These are phyloP conservation scores for Tringa solitaria DNA, from an alignment of 2,113 vertebrate genomes.

Conservation along the genomic window DNA sequence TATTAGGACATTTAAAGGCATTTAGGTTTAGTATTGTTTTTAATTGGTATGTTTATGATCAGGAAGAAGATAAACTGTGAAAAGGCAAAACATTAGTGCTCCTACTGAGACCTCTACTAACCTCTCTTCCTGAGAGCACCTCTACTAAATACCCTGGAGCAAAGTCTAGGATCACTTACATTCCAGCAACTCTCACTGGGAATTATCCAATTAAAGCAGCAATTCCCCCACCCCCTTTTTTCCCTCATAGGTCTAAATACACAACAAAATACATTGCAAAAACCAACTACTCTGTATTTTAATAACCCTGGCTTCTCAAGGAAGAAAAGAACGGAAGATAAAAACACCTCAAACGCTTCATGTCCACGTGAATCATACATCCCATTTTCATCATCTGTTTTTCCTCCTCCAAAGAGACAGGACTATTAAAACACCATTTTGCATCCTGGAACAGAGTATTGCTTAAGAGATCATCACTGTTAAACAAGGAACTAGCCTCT, in stretches of 20 bases:
- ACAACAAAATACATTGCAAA: slow-evolving; percentile 36
- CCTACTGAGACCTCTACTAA: slow-evolving; percentile 68
- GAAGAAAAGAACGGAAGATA: not conserved
- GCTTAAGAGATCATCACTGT: not conserved
- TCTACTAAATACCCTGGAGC: slow-evolving; percentile 71
- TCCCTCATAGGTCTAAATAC: slow-evolving; percentile 45
- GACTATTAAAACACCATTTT: not conserved
- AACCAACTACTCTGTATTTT: slow-evolving; percentile 3
- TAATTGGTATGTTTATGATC: slow-evolving; percentile 71
- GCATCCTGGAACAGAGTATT: not conserved
- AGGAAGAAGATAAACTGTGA: slow-evolving; percentile 66
- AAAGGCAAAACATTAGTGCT: slow-evolving; percentile 76
- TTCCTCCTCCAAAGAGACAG: not conserved
- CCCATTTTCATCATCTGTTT: not conserved
- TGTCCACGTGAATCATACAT: not conserved
- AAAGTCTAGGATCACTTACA: slow-evolving; percentile 76
- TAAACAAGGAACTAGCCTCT: not conserved
- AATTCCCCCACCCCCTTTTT: slow-evolving; percentile 62
- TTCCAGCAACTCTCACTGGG: slow-evolving; percentile 70
- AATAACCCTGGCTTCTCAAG: not conserved
- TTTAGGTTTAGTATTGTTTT: slow-evolving; percentile 63
- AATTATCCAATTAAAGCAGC: slow-evolving; percentile 75
- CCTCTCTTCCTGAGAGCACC: slow-evolving; percentile 69
- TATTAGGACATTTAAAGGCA: slow-evolving; percentile 47
- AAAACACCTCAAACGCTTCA: not conserved